A percentile compares a stretch with the other conserved stretches of the same genome.
phyloP scores from a whole-genome alignment of 2,888 invertebrate species.

The Scaptomyza cyrtandrae region DNA sequence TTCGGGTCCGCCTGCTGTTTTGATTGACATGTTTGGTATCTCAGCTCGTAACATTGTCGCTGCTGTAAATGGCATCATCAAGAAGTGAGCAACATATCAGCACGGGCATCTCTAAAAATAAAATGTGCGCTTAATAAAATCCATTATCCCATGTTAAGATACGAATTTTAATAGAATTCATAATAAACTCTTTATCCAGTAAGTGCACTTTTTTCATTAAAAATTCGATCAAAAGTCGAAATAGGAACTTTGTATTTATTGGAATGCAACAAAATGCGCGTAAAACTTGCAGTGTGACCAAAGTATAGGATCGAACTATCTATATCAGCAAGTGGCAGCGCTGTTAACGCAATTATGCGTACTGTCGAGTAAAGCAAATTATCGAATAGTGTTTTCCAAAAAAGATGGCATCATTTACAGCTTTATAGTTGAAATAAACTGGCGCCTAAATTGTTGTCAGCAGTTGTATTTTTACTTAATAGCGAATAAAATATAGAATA shows the following conservation, averaged over 20 bases:
- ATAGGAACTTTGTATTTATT: too few species aligned
- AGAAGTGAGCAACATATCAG: constrained; percentile 82
- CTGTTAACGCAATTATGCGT: not conserved
- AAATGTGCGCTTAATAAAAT: constrained; percentile 1
- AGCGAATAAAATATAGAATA: not conserved
- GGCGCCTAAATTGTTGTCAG: constrained; percentile 34
- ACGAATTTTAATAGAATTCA: constrained; percentile 14
- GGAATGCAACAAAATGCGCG: not conserved
- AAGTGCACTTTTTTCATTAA: too few species aligned
- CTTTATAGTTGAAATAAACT: constrained; percentile 42
- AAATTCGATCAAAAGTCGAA: not conserved
- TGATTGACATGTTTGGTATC: constrained; percentile 95
- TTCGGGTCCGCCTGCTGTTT: constrained; percentile 94
- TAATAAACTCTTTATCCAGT: constrained; percentile 17
- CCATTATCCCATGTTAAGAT: constrained; percentile 17
- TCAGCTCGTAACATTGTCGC: constrained; percentile 91
- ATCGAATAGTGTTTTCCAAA: constrained; percentile 1
- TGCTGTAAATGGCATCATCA: constrained; percentile 88
- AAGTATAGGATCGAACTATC: not conserved
- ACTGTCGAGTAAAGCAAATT: not conserved
- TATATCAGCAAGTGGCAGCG: not conserved
- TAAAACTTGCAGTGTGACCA: constrained; percentile 11
- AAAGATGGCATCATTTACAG: constrained; percentile 24
- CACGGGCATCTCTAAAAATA: not conserved
- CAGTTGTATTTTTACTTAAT: not conserved